Percentiles rank a stretch among this genome's conserved stretches.
These are phyloP conservation scores for Colistium nudipinnis DNA, from an alignment of 2,113 vertebrate genomes.

Conservation along the genomic window DNA sequence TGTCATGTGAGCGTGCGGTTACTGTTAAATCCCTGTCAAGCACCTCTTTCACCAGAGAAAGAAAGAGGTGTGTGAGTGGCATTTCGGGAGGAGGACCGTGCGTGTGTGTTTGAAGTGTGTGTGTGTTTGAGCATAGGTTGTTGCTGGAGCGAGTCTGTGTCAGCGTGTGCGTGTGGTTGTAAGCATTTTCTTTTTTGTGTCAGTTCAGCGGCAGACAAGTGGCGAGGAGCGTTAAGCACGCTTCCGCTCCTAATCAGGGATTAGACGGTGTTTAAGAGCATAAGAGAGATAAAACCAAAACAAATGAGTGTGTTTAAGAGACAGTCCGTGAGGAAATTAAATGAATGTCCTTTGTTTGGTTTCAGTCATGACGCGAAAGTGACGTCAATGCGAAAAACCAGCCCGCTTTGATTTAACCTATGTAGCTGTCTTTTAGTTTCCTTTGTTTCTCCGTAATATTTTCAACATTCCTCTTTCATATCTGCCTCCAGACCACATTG, in stretches of 20 bases:
- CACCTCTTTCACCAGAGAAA: constrained; percentile 33
- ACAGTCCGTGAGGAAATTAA: constrained; percentile 38
- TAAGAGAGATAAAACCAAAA: constrained; percentile 65
- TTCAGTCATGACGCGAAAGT: constrained; percentile 39
- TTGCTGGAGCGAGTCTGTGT: constrained; percentile 14
- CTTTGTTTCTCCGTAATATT: constrained; percentile 29
- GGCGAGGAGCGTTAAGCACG: constrained; percentile 67
- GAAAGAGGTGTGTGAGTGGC: background rate
- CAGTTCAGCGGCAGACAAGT: constrained; percentile 67
- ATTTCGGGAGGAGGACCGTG: background rate
- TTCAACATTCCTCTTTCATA: background rate
- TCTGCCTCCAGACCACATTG: background rate
- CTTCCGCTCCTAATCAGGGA: constrained; percentile 72
- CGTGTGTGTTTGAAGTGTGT: background rate
- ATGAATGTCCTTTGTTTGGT: constrained; percentile 41
- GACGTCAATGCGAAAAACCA: constrained; percentile 1
- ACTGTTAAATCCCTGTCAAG: constrained; percentile 49
- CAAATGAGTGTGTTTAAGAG: constrained; percentile 59
- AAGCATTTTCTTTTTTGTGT: constrained; percentile 57
- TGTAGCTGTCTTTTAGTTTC: constrained; percentile 39
- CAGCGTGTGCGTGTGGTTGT: constrained; percentile 13
- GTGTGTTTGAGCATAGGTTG: constrained; percentile 5
- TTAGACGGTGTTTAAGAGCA: constrained; percentile 74
- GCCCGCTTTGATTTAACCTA: no score
- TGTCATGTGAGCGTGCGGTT: constrained; percentile 44